Evolutionary conservation across 1,140 invertebrate genomes (phyloP).

Genomic region (Calosoma granatense): DNA sequence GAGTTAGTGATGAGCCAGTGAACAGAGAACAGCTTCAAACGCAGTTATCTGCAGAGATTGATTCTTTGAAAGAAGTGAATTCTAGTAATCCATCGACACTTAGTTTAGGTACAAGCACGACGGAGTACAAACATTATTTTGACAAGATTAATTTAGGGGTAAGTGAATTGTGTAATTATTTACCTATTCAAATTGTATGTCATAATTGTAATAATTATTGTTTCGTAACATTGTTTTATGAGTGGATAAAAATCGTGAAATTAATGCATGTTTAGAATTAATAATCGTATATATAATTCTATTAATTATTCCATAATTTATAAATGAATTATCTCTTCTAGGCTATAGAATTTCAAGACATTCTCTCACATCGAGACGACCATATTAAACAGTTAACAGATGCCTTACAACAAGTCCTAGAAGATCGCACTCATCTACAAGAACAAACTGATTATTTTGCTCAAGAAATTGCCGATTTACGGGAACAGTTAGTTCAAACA

Average conservation of each 20-base stretch:
- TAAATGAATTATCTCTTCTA: conserved; percentile 31
- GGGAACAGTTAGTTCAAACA: conserved; percentile 44
- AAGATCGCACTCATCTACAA: conserved; percentile 46
- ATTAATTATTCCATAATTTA: not conserved
- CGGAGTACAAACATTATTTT: conserved; percentile 39
- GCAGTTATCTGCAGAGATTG: conserved; percentile 35
- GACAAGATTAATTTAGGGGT: conserved; percentile 36
- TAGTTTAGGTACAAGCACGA: conserved; percentile 35
- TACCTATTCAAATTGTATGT: not conserved
- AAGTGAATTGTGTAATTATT: conserved; percentile 10
- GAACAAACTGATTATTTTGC: conserved; percentile 47
- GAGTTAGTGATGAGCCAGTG: conserved; percentile 34
- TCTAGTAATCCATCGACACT: conserved; percentile 28
- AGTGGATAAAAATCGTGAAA: no score
- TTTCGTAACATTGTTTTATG: not conserved
- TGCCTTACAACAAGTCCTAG: conserved; percentile 45
- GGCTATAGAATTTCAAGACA: conserved; percentile 49
- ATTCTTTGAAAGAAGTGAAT: conserved; percentile 29
- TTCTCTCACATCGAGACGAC: conserved; percentile 43
- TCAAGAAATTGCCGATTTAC: conserved; percentile 48
- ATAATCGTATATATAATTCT: not conserved
- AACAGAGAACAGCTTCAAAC: conserved; percentile 35
- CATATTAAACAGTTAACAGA: conserved; percentile 49
- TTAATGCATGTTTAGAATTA: not conserved
- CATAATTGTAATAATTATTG: not conserved